Evolutionary conservation across 2,888 invertebrate genomes (phyloP).

Genomic region (Leucoma salicis): DNA sequence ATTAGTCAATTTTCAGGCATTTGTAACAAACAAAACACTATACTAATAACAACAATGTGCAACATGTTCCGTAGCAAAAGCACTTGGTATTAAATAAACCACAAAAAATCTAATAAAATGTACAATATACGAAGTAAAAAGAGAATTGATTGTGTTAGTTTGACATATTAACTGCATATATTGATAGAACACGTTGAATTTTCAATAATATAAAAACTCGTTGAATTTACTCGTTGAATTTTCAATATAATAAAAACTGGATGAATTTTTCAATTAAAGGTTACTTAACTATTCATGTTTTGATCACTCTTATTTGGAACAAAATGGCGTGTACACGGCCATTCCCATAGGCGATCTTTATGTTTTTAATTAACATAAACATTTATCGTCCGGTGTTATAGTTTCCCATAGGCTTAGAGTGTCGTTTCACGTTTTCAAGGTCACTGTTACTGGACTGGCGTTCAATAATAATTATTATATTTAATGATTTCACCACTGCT

Average conservation of each 20-base stretch:
- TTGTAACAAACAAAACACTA: no score
- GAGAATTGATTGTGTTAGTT: conserved; percentile 21
- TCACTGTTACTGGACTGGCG: conserved; percentile 15
- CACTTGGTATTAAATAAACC: no score
- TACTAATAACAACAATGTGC: no score
- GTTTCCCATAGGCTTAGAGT: conserved; percentile 2
- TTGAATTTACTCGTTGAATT: no score
- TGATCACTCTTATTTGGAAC: conserved; percentile 2
- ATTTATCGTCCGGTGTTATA: conserved; percentile 38
- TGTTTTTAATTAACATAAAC: conserved; percentile 53
- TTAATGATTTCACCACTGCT: conserved; percentile 9
- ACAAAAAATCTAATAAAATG: no score
- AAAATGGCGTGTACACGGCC: conserved; percentile 35
- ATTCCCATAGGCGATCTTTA: conserved; percentile 45
- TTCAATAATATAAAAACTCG: no score
- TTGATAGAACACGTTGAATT: no score
- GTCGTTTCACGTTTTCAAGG: conserved; percentile 19
- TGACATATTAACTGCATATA: conserved; percentile 30
- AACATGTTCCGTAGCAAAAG: no score
- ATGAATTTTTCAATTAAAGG: conserved; percentile 15
- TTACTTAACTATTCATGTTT: conserved; percentile 14
- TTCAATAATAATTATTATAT: conserved; percentile 10
- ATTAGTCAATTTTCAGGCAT: no score
- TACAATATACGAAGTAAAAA: not conserved
- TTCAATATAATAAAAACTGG: no score